Conservation (phyloP, 2,888 invertebrate genomes). For the Lycaena phlaeas region DNA sequence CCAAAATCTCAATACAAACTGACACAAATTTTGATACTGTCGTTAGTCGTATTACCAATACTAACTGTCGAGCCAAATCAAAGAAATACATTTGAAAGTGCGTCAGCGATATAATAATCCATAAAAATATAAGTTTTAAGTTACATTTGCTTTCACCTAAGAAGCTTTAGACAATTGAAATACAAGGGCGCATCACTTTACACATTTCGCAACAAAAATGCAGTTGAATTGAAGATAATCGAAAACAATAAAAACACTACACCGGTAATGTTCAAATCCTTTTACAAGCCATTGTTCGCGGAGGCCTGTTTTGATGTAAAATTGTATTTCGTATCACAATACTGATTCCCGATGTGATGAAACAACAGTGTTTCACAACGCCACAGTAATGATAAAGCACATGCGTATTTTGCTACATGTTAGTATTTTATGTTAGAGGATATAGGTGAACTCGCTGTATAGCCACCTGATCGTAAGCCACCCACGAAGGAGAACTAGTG, state of each 20-base stretch:
- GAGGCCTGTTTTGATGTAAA: background rate
- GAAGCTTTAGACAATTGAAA: background rate
- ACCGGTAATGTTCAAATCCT: constrained; percentile 21
- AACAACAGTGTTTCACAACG: background rate
- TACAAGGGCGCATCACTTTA: background rate
- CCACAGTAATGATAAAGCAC: background rate
- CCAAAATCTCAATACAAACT: no score
- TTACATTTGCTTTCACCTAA: background rate
- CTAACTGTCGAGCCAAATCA: no score
- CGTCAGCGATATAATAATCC: no score
- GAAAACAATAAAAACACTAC: constrained; percentile 27
- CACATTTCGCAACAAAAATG: constrained; percentile 7
- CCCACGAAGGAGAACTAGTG: no score
- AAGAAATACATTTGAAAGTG: no score
- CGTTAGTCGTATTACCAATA: no score
- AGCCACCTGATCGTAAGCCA: no score
- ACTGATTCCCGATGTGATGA: background rate
- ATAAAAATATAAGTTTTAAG: no score
- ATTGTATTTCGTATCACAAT: background rate
- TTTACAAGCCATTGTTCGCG: constrained; percentile 9
- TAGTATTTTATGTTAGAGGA: no score
- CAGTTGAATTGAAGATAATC: constrained; percentile 1
- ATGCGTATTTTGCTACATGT: no score
- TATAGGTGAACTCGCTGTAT: no score
- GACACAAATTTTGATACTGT: no score